These are phyloP conservation scores for Diadumene lineata DNA, from an alignment of 92 coral and sea anemone genomes.

Conservation along the genomic window DNA sequence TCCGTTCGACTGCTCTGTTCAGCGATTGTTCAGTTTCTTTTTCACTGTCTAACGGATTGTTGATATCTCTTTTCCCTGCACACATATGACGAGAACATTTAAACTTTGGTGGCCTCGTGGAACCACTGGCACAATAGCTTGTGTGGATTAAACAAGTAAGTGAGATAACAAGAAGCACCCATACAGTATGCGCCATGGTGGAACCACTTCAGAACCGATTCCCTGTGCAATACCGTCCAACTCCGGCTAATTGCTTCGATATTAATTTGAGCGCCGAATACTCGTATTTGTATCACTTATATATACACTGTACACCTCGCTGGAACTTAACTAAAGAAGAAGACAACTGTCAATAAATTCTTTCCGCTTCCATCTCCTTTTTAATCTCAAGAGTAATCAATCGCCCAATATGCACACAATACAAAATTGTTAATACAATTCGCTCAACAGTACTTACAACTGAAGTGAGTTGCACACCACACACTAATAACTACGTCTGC, in stretches of 20 bases:
- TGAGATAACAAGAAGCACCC: too few relatives aligned
- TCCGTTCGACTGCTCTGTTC: neutral
- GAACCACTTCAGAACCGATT: too few relatives aligned
- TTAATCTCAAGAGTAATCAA: conserved; percentile 36
- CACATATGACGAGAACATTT: too few relatives aligned
- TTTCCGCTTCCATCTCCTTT: conserved; percentile 29
- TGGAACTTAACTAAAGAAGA: neutral
- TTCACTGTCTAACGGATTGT: too few relatives aligned
- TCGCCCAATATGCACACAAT: conserved; percentile 3
- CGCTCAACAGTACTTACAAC: neutral
- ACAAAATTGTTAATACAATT: neutral
- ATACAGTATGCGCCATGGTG: too few relatives aligned
- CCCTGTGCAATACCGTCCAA: too few relatives aligned
- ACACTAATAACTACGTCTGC: neutral
- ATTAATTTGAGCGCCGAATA: neutral
- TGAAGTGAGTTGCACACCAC: conserved; percentile 3
- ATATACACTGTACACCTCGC: neutral
- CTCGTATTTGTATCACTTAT: neutral
- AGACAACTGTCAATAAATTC: conserved; percentile 16
- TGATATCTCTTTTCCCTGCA: neutral
- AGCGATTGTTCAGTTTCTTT: neutral
- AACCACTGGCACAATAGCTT: too few relatives aligned
- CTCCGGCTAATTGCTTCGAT: neutral
- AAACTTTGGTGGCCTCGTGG: too few relatives aligned
- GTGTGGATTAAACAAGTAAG: too few relatives aligned